Conservation (phyloP, 1,140 invertebrate species). For the Harlomillsia oculata region DNA sequence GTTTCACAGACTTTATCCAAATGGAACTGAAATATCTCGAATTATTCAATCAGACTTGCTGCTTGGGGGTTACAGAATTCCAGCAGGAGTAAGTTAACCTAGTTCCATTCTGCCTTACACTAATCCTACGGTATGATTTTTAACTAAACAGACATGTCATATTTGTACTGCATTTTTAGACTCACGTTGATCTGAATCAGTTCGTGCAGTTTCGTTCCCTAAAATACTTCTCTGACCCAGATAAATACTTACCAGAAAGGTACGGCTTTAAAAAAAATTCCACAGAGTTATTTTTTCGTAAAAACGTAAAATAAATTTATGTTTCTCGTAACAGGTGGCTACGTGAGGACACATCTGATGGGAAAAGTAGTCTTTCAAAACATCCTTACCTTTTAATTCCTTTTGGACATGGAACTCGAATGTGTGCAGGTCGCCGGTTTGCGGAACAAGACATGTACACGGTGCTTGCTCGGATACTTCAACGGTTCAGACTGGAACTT, state of each 20-base stretch:
- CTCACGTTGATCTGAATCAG: constrained; percentile 46
- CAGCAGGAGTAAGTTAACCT: constrained; percentile 44
- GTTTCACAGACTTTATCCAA: constrained; percentile 42
- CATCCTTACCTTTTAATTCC: constrained; percentile 47
- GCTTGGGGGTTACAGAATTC: constrained; percentile 46
- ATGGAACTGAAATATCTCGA: constrained; percentile 46
- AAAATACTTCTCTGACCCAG: constrained; percentile 43
- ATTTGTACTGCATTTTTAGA: constrained; percentile 38
- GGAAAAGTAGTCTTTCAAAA: constrained; percentile 8
- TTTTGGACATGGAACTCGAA: constrained; percentile 48
- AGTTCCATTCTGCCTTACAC: constrained; percentile 36
- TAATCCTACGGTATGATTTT: too few species aligned
- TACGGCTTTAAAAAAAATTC: constrained; percentile 36
- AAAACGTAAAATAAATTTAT: too few species aligned
- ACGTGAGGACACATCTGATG: constrained; percentile 21
- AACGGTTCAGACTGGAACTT: constrained; percentile 39
- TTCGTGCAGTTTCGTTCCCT: constrained; percentile 41
- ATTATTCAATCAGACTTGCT: constrained; percentile 44
- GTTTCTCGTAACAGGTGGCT: constrained; percentile 36
- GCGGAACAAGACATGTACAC: constrained; percentile 45
- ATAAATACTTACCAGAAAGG: constrained; percentile 44
- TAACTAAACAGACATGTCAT: not conserved
- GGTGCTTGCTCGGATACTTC: constrained; percentile 42
- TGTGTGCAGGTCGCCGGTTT: constrained; percentile 44
- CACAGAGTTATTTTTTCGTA: constrained; percentile 5